These are phyloP conservation scores for Pontoporia blainvillei DNA, from an alignment of 2,113 vertebrate genomes.

Conservation along the genomic window DNA sequence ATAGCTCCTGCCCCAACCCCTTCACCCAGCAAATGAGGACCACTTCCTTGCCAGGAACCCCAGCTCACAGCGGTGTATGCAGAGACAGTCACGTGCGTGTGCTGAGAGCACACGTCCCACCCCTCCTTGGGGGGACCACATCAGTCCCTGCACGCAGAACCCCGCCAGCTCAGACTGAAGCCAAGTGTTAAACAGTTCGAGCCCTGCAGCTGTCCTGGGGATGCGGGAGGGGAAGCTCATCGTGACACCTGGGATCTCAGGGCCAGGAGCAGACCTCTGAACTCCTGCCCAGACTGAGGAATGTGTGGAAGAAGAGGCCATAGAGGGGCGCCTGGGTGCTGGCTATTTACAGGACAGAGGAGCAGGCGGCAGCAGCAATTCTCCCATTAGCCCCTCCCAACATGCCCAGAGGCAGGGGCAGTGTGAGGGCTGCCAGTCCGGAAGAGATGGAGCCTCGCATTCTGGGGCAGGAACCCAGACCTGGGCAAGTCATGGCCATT, in stretches of 20 bases:
- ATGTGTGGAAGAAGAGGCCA: not conserved
- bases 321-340: rapidly evolving
- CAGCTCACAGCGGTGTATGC: not conserved
- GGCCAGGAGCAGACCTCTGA: not conserved
- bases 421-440: not conserved
- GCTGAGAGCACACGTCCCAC: not conserved
- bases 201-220: not conserved
- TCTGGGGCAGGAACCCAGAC: not conserved
- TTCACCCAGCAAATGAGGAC: not conserved
- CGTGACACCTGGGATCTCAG: not conserved
- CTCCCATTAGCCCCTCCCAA: rapidly evolving
- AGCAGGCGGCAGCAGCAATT: not conserved
- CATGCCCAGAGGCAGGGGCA: rapidly evolving
- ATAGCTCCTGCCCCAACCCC: not conserved
- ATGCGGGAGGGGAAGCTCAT: not conserved
- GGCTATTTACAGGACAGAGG: not conserved
- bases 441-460: not conserved
- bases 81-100: not conserved
- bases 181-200: not conserved
- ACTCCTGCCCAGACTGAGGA: not conserved
- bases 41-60: not conserved
- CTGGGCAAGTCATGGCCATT: not conserved
- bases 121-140: not conserved
- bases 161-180: not conserved
- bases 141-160: not conserved